Base-by-base conservation (phyloP, 92 coral and sea anemone genomes). In the Paragorgia papillata region DNA sequence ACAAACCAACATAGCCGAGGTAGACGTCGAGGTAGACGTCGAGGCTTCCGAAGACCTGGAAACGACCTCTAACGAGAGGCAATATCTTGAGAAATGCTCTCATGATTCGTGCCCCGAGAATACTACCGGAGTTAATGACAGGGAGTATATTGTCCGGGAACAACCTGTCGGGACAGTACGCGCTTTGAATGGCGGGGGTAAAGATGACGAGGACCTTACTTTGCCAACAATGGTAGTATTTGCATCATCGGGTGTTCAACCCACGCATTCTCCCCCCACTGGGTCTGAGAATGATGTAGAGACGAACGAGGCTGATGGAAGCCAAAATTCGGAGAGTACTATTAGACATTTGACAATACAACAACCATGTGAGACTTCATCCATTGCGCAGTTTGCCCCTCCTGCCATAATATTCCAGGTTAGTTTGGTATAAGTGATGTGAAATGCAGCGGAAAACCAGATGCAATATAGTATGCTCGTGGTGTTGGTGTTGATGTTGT, bases 371-470 rank as follows among this genome's bases (percentile, higher is more conserved):
- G 87, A 73, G 61, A 62, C 82, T 25, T 76, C 81, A 34, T 83
- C 82, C 12, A 75, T 82, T 78, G 97, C 86, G 39, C 97, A 91
- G 81, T 93, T 91, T 62, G 96, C 96, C 7, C 97, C 97, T 0
- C 97, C 97, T 0, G 89, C 97, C 32, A 92, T 93, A 19, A 93
- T 93, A 84, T 90, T 93, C 62, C 97, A 93, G 94, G 97, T 93
- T 77, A 39, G 84, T 7, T 22, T 5, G 21, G 15, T 56, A 28
- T 2, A 21, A 56, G 62, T 28, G 10, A 1, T 56, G 27, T 56
- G 10, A 9, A 4, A 57, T 37, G 43, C 10, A 37, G 6, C 4
- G 43, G n/a, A n/a, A n/a, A n/a, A n/a, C n/a, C n/a, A n/a, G n/a
- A n/a, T n/a, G n/a, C n/a, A n/a, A n/a, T n/a, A n/a, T n/a, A n/a